Conservation (phyloP, 1,140 invertebrate genomes). For the Delia radicum region DNA sequence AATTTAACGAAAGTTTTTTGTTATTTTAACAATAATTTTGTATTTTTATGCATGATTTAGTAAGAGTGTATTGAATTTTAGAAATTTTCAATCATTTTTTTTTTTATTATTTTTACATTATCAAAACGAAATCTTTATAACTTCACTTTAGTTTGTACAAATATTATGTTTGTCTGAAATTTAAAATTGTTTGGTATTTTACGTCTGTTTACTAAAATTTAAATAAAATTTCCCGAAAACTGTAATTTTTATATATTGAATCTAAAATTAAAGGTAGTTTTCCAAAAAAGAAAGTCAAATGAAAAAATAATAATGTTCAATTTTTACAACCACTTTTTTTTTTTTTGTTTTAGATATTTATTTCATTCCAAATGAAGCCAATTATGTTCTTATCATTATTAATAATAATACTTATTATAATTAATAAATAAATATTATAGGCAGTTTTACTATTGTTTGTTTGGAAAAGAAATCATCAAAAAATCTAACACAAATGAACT, state of each 20-base stretch:
- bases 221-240: not conserved
- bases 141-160: too few species aligned
- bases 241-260: not conserved
- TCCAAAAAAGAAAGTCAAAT: not conserved
- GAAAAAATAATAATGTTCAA: not conserved
- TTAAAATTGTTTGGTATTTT: too few species aligned
- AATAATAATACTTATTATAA: not conserved
- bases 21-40: too few species aligned
- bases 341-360: not conserved
- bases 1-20: too few species aligned
- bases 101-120: too few species aligned
- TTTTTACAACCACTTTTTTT: not conserved
- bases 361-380: not conserved
- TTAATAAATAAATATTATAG: not conserved
- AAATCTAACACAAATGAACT: not conserved
- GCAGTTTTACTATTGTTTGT: conserved; percentile 15
- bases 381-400: not conserved
- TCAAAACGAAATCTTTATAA: too few species aligned
- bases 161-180: too few species aligned
- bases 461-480: conserved; percentile 1
- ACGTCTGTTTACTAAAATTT: not conserved
- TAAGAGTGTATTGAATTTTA: too few species aligned
- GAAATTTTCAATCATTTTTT: too few species aligned
- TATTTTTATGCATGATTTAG: too few species aligned
- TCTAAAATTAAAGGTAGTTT: not conserved